Percentiles rank a stretch among this genome's conserved stretches.
Conservation (phyloP, 30 jellyfish, hydroid and myxozoan genomes). For the Pseudorhiza aurosa region DNA sequence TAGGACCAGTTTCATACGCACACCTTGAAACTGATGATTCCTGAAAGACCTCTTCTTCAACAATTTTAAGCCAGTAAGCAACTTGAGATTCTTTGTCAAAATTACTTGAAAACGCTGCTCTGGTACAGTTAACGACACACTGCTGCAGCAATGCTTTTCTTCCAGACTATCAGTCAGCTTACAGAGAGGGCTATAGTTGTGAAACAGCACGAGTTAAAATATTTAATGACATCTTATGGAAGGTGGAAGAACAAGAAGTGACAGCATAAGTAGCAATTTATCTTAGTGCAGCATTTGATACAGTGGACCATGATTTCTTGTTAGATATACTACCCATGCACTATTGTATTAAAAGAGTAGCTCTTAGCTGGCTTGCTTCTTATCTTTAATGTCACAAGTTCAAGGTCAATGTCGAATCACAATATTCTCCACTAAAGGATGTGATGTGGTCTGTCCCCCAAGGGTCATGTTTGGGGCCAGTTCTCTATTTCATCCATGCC, state of each 20-base stretch:
- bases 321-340: conserved; percentile 5
- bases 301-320: conserved; percentile 14
- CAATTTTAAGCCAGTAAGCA: conserved; percentile 43
- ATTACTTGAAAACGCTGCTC: conserved; percentile 59
- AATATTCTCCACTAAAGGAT: conserved; percentile 26
- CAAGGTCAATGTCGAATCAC: conserved; percentile 27
- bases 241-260: conserved; percentile 42
- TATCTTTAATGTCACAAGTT: conserved; percentile 5
- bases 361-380: conserved; percentile 12
- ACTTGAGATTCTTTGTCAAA: conserved; percentile 48
- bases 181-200: conserved; percentile 67
- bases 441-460: conserved; percentile 10
- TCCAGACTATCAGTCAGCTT: conserved; percentile 63
- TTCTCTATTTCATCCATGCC: conserved; percentile 56
- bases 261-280: conserved; percentile 45
- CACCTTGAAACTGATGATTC: no score
- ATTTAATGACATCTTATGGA: conserved; percentile 26
- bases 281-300: conserved; percentile 17
- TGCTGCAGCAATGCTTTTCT: conserved; percentile 59
- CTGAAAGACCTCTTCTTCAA: background rate
- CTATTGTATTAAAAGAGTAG: conserved; percentile 2
- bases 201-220: conserved; percentile 57
- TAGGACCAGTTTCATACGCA: no score
- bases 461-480: conserved; percentile 58
- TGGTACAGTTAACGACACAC: conserved; percentile 51